Conservation (phyloP, 2,797 vertebrate species). For the Coendou prehensilis region DNA sequence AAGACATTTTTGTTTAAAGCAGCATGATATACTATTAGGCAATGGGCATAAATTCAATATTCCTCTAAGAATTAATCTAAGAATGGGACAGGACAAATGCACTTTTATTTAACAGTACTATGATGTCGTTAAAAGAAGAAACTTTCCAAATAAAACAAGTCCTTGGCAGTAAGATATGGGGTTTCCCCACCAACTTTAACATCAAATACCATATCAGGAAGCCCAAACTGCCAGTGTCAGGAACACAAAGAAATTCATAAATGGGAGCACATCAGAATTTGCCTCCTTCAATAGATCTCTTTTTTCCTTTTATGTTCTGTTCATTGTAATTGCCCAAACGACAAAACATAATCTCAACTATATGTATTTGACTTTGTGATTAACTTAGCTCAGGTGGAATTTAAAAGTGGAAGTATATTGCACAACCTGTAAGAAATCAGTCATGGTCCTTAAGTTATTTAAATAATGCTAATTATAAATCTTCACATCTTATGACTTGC, state of each 20-base stretch:
- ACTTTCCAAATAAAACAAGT: slow-evolving; percentile 71
- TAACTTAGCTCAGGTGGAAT: slow-evolving; percentile 50
- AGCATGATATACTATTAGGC: slow-evolving; percentile 21
- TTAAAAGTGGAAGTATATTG: slow-evolving; percentile 38
- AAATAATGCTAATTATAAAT: slow-evolving; percentile 66
- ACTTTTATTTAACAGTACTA: slow-evolving; percentile 34
- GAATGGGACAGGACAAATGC: slow-evolving; percentile 35
- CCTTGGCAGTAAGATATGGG: slow-evolving; percentile 71
- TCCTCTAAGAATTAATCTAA: slow-evolving; percentile 66
- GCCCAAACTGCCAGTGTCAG: slow-evolving; percentile 38
- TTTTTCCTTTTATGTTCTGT: slow-evolving; percentile 18
- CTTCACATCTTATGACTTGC: slow-evolving; percentile 42
- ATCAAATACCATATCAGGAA: slow-evolving; percentile 67
- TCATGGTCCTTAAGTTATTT: slow-evolving; percentile 62
- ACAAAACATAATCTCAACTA: slow-evolving; percentile 48
- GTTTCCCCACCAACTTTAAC: slow-evolving; percentile 66
- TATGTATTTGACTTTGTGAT: slow-evolving; percentile 77
- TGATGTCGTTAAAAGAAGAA: slow-evolving; percentile 41
- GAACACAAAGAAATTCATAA: slow-evolving; percentile 51
- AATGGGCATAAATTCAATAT: slow-evolving; percentile 58
- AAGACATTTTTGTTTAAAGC: slow-evolving; percentile 71
- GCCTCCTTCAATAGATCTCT: background rate
- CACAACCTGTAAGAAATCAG: slow-evolving; percentile 18
- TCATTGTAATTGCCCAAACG: slow-evolving; percentile 47
- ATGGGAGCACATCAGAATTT: background rate